These are phyloP conservation scores for Drosophila bipectinata DNA, from an alignment of 1,140 invertebrate genomes.

Conservation along the genomic window DNA sequence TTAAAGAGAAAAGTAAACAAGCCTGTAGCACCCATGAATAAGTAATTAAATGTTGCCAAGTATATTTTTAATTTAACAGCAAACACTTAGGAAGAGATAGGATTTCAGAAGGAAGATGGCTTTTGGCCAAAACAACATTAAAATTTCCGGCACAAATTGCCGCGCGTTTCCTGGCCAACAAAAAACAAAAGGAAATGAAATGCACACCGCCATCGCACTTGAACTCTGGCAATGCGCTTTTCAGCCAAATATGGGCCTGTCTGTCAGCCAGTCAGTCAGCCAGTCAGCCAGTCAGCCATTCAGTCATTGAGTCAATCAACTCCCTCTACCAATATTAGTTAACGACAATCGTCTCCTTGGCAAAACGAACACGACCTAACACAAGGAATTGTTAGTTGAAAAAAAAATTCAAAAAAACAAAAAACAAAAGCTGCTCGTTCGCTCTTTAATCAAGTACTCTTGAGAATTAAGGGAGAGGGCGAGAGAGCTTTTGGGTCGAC, in stretches of 20 bases:
- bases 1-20: neutral
- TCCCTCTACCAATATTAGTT: slow-evolving; percentile 2
- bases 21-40: slow-evolving; percentile 56
- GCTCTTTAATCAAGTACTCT: slow-evolving; percentile 28
- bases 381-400: slow-evolving; percentile 57
- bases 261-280: slow-evolving; percentile 19
- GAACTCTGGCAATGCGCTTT: slow-evolving; percentile 66
- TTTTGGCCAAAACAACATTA: slow-evolving; percentile 37
- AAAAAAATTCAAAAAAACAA: slow-evolving; percentile 18
- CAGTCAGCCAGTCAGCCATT: slow-evolving; percentile 18
- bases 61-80: slow-evolving; percentile 68
- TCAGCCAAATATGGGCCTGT: slow-evolving; percentile 35
- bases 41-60: slow-evolving; percentile 73
- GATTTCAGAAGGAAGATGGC: neutral
- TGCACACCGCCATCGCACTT: slow-evolving; percentile 31
- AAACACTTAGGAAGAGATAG: slow-evolving; percentile 25
- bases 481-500: slow-evolving; percentile 34
- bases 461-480: neutral
- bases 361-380: slow-evolving; percentile 67
- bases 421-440: slow-evolving; percentile 47
- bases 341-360: slow-evolving; percentile 16
- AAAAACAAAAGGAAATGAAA: slow-evolving; percentile 9
- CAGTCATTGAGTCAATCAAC: slow-evolving; percentile 10
- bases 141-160: slow-evolving; percentile 38
- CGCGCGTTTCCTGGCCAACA: slow-evolving; percentile 23